Evolutionary conservation across 2,888 invertebrate genomes (phyloP).

Genomic region (Rosalia funebris): DNA sequence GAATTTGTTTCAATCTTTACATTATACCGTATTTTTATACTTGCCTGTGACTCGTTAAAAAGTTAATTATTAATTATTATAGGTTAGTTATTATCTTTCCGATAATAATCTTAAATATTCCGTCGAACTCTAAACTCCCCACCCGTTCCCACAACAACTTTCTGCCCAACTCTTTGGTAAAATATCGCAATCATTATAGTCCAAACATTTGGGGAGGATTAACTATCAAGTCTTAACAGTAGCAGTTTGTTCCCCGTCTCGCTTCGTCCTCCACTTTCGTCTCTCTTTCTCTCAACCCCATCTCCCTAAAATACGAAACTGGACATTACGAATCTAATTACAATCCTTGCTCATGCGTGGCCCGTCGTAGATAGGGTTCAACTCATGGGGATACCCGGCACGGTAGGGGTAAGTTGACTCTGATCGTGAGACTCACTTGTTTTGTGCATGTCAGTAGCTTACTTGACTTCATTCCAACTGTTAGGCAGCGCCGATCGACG

Average conservation of each 20-base stretch:
- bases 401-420: slow-evolving; percentile 60
- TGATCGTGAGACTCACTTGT: slow-evolving; percentile 51
- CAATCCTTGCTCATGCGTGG: slow-evolving; percentile 67
- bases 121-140: background rate
- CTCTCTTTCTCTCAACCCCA: slow-evolving; percentile 45
- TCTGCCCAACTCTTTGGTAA: slow-evolving; percentile 42
- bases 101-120: background rate
- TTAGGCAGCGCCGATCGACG: slow-evolving; percentile 40
- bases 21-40: too few relatives aligned
- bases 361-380: slow-evolving; percentile 58
- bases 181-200: slow-evolving; percentile 58
- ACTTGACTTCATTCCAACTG: slow-evolving; percentile 48
- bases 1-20: too few relatives aligned
- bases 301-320: slow-evolving; percentile 61
- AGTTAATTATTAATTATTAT: too few relatives aligned
- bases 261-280: slow-evolving; percentile 37
- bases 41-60: too few relatives aligned
- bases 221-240: slow-evolving; percentile 55
- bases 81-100: too few relatives aligned
- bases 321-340: slow-evolving; percentile 68
- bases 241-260: slow-evolving; percentile 43
- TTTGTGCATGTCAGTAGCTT: slow-evolving; percentile 51
- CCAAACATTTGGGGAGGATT: slow-evolving; percentile 56
- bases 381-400: slow-evolving; percentile 58
- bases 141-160: slow-evolving; percentile 22